These are phyloP conservation scores for Calyptommatus sinebrachiatus DNA, from an alignment of 2,113 vertebrate genomes.

Conservation along the genomic window DNA sequence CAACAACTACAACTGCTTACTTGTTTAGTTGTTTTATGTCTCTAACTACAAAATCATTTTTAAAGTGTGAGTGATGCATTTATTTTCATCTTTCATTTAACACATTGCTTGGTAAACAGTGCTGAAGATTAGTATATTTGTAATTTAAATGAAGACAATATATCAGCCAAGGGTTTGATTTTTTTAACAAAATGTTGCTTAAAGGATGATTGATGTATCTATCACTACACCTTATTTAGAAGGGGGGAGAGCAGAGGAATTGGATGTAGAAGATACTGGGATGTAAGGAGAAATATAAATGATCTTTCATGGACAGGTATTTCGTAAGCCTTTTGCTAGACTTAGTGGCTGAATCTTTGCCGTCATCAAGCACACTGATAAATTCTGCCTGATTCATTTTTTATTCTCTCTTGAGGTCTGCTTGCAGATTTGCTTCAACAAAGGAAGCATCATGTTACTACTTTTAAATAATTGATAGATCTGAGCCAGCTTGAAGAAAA, in stretches of 20 bases:
- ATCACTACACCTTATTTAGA: constrained; percentile 51
- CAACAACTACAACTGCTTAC: constrained; percentile 56
- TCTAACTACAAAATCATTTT: constrained; percentile 75
- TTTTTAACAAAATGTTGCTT: constrained; percentile 73
- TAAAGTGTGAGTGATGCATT: constrained; percentile 75
- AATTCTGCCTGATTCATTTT: constrained; percentile 99
- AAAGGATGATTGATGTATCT: constrained; percentile 71
- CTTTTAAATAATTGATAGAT: constrained; percentile 99
- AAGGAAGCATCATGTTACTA: constrained; percentile 99
- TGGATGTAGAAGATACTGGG: constrained; percentile 26
- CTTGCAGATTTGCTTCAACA: constrained; percentile 96
- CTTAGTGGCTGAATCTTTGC: constrained; percentile 76
- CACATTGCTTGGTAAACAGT: constrained; percentile 79
- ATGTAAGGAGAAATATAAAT: constrained; percentile 41
- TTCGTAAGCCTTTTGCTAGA: constrained; percentile 66
- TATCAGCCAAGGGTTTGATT: constrained; percentile 73
- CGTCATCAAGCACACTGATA: constrained; percentile 87
- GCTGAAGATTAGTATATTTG: constrained; percentile 79
- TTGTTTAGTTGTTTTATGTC: constrained; percentile 64
- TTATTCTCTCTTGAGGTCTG: constrained; percentile 92
- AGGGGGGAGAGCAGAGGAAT: constrained; percentile 30
- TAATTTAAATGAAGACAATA: constrained; percentile 83
- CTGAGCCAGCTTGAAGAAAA: constrained; percentile 82
- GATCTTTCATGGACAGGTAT: constrained; percentile 62
- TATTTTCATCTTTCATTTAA: constrained; percentile 79